Base-by-base conservation (phyloP, 2,797 vertebrate species). In the Glossophaga mutica region DNA sequence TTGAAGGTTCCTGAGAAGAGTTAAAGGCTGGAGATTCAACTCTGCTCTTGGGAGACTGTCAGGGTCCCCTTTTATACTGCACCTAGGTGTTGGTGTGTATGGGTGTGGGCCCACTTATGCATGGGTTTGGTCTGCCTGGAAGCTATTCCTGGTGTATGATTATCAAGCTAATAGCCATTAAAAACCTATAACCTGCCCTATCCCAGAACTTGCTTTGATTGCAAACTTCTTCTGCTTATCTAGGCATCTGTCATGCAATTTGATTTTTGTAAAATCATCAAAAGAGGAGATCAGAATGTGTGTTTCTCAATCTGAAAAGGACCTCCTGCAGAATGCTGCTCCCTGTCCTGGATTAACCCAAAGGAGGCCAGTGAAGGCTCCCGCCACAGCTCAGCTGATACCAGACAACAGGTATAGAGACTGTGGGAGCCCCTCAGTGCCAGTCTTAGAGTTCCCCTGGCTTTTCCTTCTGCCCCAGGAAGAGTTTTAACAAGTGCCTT, bases 261-360 rank as follows among this genome's bases (percentile, higher is more conserved):
- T 83, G 46, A 70, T 93, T 97, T 97, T 84, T 97, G 94, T 97
- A 94, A 96, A 95, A 97, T 97, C 97, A 97, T 98, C 97, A 97
- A 2, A 97, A 96, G 59, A 95, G 55, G 55, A 96, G 77, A 92
- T 97, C 90, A 94, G 85, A 48, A 81, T 57, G 73, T 52, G 78
- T 68, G 77, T 97, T 98, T 97, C 96, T 90, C 96, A 96, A 95
- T 89, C 87, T 93, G 82, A 42, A 44, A 76, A 95, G 44, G 85
- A 79, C 65, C n/a, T 92, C 90, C 67, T 70, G 29, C 48, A 87
- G 46, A 96, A 92, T 79, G 85, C 26, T 87, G 81, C 78, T 97
- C 84, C 76, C 74, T 88, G 57, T 68, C 93, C 57, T 79, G 85
- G 73, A 93, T 67, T 16, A 3, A 78, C 62, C 92, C 85, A 86